These are phyloP conservation scores for Lasiurus cinereus DNA, from an alignment of 2,113 vertebrate species.

Conservation along the genomic window DNA sequence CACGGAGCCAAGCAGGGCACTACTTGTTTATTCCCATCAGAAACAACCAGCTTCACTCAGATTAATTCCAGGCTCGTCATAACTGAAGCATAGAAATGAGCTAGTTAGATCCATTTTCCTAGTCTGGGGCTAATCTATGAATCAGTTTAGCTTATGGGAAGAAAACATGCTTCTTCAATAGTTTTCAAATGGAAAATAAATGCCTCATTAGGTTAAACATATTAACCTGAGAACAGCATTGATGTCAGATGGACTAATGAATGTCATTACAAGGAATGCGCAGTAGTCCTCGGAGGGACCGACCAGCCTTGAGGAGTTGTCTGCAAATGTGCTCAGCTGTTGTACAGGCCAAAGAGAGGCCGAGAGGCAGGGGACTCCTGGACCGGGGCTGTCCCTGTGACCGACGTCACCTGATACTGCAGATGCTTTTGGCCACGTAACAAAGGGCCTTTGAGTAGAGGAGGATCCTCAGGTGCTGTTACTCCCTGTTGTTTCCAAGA, in stretches of 20 bases:
- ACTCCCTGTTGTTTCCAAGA: background rate
- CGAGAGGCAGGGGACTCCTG: background rate
- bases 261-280: constrained; percentile 43
- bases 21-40: constrained; percentile 65
- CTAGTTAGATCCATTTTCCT: constrained; percentile 83
- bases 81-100: constrained; percentile 76
- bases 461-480: accelerated
- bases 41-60: constrained; percentile 72
- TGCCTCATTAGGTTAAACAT: constrained; percentile 86
- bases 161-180: constrained; percentile 83
- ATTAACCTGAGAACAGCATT: constrained; percentile 82
- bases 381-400: background rate
- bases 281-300: background rate
- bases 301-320: background rate
- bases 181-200: constrained; percentile 85
- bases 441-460: background rate
- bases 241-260: constrained; percentile 83
- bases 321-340: background rate
- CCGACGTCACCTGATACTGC: background rate
- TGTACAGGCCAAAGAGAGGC: background rate
- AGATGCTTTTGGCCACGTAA: background rate
- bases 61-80: constrained; percentile 81
- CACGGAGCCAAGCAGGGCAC: constrained; percentile 5
- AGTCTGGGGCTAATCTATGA: constrained; percentile 86
- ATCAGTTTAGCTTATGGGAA: constrained; percentile 78